Conservation (phyloP, 2,797 vertebrate species). For the Lerista edwardsae region DNA sequence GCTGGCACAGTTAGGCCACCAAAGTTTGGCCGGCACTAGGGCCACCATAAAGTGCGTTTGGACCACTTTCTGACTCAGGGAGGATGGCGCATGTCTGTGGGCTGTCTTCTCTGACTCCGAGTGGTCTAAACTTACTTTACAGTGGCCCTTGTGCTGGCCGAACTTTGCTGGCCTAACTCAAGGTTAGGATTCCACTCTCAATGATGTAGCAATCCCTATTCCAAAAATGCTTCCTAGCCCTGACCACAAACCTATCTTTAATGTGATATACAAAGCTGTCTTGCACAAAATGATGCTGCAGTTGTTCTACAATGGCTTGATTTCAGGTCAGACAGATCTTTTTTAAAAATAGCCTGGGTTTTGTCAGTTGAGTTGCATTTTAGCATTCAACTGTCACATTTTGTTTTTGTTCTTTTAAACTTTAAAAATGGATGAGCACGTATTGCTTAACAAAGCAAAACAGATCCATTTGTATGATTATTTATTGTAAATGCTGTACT, state of each 20-base stretch:
- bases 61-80: too few relatives aligned
- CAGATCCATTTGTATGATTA: neutral
- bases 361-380: neutral
- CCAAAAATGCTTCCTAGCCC: neutral
- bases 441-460: neutral
- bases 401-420: neutral
- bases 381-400: neutral
- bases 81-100: too few relatives aligned
- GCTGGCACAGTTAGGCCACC: too few relatives aligned
- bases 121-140: too few relatives aligned
- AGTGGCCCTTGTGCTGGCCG: too few relatives aligned
- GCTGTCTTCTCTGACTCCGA: too few relatives aligned
- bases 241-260: neutral
- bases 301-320: neutral
- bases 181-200: too few relatives aligned
- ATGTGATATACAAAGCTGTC: too few relatives aligned
- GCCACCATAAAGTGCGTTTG: too few relatives aligned
- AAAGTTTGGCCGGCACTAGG: too few relatives aligned
- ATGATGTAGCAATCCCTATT: neutral
- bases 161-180: too few relatives aligned
- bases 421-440: neutral
- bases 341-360: neutral
- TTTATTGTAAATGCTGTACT: neutral
- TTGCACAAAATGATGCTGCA: too few relatives aligned
- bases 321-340: neutral